phyloP scores from a whole-genome alignment of 2,113 vertebrate species.

The Salvelinus namaycush region DNA sequence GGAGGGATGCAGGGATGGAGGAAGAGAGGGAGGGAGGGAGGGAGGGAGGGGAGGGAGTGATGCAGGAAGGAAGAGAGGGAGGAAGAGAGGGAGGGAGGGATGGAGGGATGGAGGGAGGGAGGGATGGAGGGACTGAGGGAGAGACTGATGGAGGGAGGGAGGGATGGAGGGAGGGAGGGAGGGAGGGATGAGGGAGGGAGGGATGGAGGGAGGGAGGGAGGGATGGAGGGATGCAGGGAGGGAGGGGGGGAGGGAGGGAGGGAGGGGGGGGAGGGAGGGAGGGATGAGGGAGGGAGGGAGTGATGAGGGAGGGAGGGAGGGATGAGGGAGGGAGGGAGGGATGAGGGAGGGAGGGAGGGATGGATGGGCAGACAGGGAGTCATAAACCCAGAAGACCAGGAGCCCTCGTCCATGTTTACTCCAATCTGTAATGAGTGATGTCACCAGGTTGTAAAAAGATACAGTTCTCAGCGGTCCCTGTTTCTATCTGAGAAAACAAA shows the following conservation, averaged over 20 bases:
- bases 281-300: background rate
- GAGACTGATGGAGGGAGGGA: no score
- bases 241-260: no score
- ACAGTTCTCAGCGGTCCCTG: conserved; percentile 63
- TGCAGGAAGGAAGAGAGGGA: no score
- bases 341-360: conserved; percentile 25
- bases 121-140: no score
- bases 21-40: fast-evolving
- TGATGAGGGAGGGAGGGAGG: conserved; percentile 7
- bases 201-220: fast-evolving
- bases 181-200: fast-evolving
- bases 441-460: conserved; percentile 71
- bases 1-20: fast-evolving
- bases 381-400: conserved; percentile 63
- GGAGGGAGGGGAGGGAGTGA: no score
- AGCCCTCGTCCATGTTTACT: conserved; percentile 59
- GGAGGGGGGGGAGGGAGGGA: background rate
- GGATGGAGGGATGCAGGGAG: no score
- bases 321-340: conserved; percentile 22
- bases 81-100: no score
- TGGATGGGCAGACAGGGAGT: conserved; percentile 55
- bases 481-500: conserved; percentile 69
- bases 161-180: no score
- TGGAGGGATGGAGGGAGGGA: no score
- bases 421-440: conserved; percentile 68